Conservation (phyloP, 2,113 vertebrate genomes). For the Mobula hypostoma region DNA sequence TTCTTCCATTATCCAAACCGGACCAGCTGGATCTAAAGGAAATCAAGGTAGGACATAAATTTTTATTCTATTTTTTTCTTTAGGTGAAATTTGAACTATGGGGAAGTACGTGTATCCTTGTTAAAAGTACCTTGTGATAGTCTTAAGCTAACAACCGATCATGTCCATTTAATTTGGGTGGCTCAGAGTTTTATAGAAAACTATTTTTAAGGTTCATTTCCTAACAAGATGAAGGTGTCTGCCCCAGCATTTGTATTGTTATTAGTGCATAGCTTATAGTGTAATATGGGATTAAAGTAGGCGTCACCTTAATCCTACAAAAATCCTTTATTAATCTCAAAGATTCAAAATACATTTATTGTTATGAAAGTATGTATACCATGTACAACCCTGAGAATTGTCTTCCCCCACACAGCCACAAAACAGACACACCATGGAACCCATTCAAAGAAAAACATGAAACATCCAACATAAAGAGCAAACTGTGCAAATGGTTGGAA, state of each 20-base stretch:
- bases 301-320: neutral
- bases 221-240: neutral
- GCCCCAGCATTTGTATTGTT: neutral
- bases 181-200: neutral
- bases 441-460: too few species aligned
- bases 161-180: neutral
- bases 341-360: too few species aligned
- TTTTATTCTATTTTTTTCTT: neutral
- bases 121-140: neutral
- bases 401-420: too few species aligned
- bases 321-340: too few species aligned
- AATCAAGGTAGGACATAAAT: constrained; percentile 11
- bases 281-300: neutral
- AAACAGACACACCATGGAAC: too few species aligned
- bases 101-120: neutral
- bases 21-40: constrained; percentile 2
- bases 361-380: too few species aligned
- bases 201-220: too few species aligned
- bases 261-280: neutral
- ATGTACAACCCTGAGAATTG: too few species aligned
- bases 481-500: too few species aligned
- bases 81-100: neutral
- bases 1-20: neutral
- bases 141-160: neutral
- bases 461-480: too few species aligned